A percentile compares a stretch with the other conserved stretches of the same genome.
Conservation (phyloP, 1,140 invertebrate genomes). For the Drosophila subpulchrella region DNA sequence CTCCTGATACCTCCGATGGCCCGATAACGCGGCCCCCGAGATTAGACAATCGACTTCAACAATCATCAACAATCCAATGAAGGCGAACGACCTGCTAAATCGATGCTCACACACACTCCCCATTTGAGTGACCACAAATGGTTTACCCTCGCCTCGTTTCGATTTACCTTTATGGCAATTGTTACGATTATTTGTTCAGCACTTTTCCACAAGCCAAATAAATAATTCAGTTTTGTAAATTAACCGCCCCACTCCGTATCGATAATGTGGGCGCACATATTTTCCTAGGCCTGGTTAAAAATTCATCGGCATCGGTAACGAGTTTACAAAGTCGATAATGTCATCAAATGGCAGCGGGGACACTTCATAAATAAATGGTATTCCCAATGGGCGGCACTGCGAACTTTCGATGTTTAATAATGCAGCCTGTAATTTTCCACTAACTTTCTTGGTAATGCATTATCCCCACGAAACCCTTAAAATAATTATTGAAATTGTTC, state of each 20-base stretch:
- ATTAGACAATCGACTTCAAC: constrained; percentile 49
- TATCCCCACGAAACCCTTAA: no score
- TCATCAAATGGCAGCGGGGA: constrained; percentile 10
- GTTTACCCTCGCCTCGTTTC: constrained; percentile 31
- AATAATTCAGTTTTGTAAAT: constrained; percentile 70
- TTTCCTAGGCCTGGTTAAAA: constrained; percentile 12
- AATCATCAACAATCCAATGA: constrained; percentile 56
- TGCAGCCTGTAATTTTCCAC: background rate
- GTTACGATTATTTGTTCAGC: constrained; percentile 43
- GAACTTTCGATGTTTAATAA: background rate
- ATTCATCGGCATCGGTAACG: constrained; percentile 17
- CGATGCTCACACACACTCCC: background rate
- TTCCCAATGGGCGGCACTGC: background rate
- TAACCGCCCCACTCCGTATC: constrained; percentile 2
- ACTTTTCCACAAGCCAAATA: constrained; percentile 53
- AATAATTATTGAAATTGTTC: no score
- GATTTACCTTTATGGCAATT: constrained; percentile 65
- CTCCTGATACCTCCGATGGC: constrained; percentile 6
- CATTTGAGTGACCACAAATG: constrained; percentile 29
- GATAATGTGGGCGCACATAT: background rate
- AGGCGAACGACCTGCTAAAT: constrained; percentile 36
- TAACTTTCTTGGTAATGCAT: background rate
- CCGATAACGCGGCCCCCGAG: background rate
- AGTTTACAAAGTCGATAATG: constrained; percentile 14
- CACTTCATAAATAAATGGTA: constrained; percentile 14